Percentiles rank a stretch among this genome's conserved stretches.
These are phyloP conservation scores for Trichomalopsis sarcophagae DNA, from an alignment of 1,140 invertebrate species.

Conservation along the genomic window DNA sequence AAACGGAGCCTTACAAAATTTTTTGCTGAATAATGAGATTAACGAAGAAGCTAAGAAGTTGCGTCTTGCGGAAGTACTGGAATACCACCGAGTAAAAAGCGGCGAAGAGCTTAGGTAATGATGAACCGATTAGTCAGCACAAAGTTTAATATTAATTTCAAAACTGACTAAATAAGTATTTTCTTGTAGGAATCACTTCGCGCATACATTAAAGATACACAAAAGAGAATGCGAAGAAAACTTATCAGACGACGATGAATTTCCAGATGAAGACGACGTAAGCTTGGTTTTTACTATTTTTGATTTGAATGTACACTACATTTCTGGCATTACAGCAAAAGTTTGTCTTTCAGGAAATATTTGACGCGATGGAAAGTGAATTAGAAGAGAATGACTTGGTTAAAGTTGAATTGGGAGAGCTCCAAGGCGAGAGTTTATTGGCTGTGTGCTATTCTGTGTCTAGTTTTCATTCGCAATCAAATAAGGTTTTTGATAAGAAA, in stretches of 20 bases:
- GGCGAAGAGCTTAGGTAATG: constrained; percentile 62
- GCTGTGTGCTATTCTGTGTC: constrained; percentile 58
- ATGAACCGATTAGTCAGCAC: not conserved
- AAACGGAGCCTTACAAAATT: constrained; percentile 79
- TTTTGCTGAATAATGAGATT: constrained; percentile 75
- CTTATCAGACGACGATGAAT: constrained; percentile 59
- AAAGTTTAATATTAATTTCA: not conserved
- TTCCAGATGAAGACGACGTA: constrained; percentile 65
- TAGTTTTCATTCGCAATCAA: not conserved
- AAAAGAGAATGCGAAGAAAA: constrained; percentile 56
- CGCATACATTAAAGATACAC: constrained; percentile 63
- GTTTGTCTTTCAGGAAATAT: constrained; percentile 60
- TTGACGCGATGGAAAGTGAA: constrained; percentile 66
- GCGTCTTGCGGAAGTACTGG: constrained; percentile 68
- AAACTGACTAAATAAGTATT: not conserved
- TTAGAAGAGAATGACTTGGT: constrained; percentile 67
- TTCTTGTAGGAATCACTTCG: constrained; percentile 60
- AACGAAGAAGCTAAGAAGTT: constrained; percentile 76
- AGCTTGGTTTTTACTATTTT: constrained; percentile 24
- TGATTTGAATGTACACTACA: not conserved
- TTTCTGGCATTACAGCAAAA: not conserved
- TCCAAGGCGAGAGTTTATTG: constrained; percentile 65
- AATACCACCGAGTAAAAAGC: constrained; percentile 71
- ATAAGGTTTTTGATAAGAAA: not conserved
- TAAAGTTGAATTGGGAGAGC: constrained; percentile 60